Conservation (phyloP, 2,113 vertebrate species). For the Eclectus roratus region DNA sequence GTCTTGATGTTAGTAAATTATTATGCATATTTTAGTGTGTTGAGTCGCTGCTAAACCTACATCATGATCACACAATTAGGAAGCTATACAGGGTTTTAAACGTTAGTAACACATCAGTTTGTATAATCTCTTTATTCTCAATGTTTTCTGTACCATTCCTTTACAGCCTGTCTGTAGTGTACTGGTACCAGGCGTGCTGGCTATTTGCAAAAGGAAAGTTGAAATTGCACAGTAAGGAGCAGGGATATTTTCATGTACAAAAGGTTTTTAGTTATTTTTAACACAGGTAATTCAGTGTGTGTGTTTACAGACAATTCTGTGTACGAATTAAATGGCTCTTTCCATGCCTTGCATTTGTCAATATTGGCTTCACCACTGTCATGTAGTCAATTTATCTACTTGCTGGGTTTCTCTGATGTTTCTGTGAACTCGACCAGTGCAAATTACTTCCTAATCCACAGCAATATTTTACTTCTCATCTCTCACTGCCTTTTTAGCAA, state of each 20-base stretch:
- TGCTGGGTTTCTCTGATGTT: not conserved
- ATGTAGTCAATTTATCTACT: not conserved
- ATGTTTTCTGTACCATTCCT: not conserved
- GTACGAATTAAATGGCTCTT: not conserved
- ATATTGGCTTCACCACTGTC: not conserved
- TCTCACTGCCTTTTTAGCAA: not conserved
- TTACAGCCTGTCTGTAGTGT: not conserved
- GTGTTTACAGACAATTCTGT: not conserved
- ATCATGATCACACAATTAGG: not conserved
- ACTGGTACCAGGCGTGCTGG: too few relatives aligned
- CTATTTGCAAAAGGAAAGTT: not conserved
- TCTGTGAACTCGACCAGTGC: not conserved
- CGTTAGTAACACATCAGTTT: accelerated
- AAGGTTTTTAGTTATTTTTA: not conserved
- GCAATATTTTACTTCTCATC: not conserved
- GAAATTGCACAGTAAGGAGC: not conserved
- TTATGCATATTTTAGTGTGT: not conserved
- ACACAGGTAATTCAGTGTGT: not conserved
- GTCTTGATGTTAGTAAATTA: not conserved
- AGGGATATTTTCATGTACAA: not conserved
- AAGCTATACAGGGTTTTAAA: not conserved
- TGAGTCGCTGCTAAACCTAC: not conserved
- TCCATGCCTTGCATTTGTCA: not conserved
- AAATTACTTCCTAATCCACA: not conserved
- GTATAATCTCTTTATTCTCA: not conserved